Evolutionary conservation across 1,140 invertebrate genomes (phyloP).

Genomic region (Tenebrio molitor): DNA sequence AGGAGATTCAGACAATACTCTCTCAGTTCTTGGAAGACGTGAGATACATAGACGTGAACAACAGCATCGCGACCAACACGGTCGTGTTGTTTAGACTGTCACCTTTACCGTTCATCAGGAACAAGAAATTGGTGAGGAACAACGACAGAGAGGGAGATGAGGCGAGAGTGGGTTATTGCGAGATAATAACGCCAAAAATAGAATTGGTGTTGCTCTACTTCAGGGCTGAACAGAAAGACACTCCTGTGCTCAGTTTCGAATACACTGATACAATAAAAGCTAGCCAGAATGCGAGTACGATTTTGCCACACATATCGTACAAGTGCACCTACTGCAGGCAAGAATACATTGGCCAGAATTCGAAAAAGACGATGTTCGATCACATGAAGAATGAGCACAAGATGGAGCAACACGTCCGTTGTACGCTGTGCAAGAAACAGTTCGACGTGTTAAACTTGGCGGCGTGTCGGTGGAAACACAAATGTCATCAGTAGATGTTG

Average conservation of each 20-base stretch:
- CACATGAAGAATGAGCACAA: conserved; percentile 31
- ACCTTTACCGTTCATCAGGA: conserved; percentile 19
- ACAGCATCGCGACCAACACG: conserved; percentile 7
- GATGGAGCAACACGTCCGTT: conserved; percentile 35
- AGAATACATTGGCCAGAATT: not conserved
- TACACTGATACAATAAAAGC: not conserved
- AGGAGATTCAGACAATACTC: conserved; percentile 18
- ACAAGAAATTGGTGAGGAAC: conserved; percentile 35
- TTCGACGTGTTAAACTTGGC: conserved; percentile 19
- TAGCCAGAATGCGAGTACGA: not conserved
- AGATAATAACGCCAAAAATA: conserved; percentile 36
- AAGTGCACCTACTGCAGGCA: conserved; percentile 41
- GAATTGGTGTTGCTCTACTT: conserved; percentile 32
- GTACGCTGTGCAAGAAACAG: conserved; percentile 39
- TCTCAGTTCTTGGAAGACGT: conserved; percentile 41
- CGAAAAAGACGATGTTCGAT: not conserved
- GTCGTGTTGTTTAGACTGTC: conserved; percentile 13
- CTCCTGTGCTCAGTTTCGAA: not conserved
- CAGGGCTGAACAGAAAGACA: conserved; percentile 22
- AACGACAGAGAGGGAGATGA: not conserved
- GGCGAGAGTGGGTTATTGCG: conserved; percentile 17
- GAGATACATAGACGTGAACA: conserved; percentile 26
- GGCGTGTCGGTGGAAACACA: conserved; percentile 26
- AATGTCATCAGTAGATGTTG: no score
- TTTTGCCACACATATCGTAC: conserved; percentile 38